A percentile compares a stretch with the other conserved stretches of the same genome.
phyloP scores from a whole-genome alignment of 2,797 vertebrate genomes.

The Myotis findleyi region DNA sequence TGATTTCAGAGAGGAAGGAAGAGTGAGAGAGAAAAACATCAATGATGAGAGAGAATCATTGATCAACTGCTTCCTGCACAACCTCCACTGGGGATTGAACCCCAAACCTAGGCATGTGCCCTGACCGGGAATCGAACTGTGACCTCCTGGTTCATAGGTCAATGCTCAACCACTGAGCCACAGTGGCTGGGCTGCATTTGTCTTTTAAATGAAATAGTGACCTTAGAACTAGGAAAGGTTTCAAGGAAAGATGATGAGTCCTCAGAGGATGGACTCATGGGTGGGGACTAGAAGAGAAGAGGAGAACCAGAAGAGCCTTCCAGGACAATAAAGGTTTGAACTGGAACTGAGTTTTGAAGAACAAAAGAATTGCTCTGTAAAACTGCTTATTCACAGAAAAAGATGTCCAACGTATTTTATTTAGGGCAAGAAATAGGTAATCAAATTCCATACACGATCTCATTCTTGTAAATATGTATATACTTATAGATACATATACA shows the following conservation, averaged over 20 bases:
- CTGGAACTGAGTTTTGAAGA: constrained; percentile 11
- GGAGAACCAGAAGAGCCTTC: not conserved
- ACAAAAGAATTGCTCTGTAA: constrained; percentile 25
- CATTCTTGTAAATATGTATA: not conserved
- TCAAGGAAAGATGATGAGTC: constrained; percentile 1
- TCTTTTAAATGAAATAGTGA: constrained; percentile 45
- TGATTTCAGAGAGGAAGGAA: too few species aligned
- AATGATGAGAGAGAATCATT: too few species aligned
- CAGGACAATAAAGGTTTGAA: not conserved
- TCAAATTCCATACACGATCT: constrained; percentile 17
- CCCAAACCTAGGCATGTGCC: too few species aligned
- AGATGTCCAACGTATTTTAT: constrained; percentile 29
- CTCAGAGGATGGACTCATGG: not conserved
- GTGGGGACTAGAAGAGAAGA: not conserved
- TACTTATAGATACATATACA: constrained; percentile 35
- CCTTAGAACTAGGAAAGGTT: not conserved
- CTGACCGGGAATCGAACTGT: too few species aligned
- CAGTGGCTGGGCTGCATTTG: not conserved
- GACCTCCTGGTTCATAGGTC: too few species aligned
- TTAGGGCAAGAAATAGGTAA: constrained; percentile 31
- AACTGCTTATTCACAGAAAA: constrained; percentile 40
- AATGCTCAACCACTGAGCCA: too few species aligned
- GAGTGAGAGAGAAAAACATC: too few species aligned
- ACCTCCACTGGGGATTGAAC: too few species aligned
- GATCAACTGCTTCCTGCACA: too few species aligned